phyloP scores from a whole-genome alignment of 1,140 invertebrate species.

The Ptiloglossa arizonensis region DNA sequence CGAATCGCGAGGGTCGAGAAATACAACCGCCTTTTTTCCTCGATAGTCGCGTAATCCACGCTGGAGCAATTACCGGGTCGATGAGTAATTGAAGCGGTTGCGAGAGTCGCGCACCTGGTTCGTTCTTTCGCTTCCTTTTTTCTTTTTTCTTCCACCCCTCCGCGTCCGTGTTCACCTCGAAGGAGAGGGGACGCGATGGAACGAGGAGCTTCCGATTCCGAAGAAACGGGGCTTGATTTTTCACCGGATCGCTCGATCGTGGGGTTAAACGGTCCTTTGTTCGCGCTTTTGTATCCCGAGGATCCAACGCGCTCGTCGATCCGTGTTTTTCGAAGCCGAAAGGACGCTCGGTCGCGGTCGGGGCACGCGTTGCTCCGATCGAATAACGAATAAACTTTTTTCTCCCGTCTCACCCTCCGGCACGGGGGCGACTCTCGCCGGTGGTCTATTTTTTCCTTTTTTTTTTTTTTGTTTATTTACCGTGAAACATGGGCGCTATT shows the following conservation, averaged over 20 bases:
- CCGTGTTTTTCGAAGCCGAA: not conserved
- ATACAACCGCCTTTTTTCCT: conserved; percentile 22
- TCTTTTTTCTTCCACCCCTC: not conserved
- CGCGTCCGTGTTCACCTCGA: not conserved
- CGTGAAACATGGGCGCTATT: conserved; percentile 27
- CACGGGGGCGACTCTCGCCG: no score
- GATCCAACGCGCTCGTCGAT: not conserved
- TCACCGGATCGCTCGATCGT: not conserved
- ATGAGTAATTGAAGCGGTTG: conserved; percentile 37
- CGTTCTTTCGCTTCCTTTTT: no score
- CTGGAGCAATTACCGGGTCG: conserved; percentile 38
- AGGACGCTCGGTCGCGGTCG: conserved; percentile 22
- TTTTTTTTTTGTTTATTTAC: not conserved
- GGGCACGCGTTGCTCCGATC: conserved; percentile 8
- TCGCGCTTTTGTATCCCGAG: not conserved
- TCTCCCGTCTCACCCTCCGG: not conserved
- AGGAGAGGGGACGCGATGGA: no score
- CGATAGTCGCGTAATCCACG: conserved; percentile 31
- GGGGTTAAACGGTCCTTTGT: conserved; percentile 22
- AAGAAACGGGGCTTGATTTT: conserved; percentile 10
- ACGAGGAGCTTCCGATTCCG: not conserved
- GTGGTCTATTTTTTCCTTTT: not conserved
- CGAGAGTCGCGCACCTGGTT: not conserved
- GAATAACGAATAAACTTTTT: conserved; percentile 42
- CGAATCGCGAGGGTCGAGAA: conserved; percentile 10